Base-by-base conservation (phyloP, 1,140 invertebrate species). In the Dendrolimus punctatus region DNA sequence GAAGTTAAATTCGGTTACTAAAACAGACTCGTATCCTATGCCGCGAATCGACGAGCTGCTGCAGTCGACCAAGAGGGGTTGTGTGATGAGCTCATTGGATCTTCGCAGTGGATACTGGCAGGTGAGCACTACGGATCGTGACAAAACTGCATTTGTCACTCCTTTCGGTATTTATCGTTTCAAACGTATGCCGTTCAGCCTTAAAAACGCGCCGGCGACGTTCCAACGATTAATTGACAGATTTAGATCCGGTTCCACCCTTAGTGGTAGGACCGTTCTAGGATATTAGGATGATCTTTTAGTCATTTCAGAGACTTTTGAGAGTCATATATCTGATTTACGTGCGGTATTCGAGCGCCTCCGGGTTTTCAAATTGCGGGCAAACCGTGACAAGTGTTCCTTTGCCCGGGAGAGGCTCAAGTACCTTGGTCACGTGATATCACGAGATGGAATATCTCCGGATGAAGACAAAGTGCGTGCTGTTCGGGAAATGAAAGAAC, bases 1-100 rank as follows among this genome's bases (percentile, higher is more conserved):
- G n/a, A 47, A 45, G 8, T 10, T 60, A 4, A 60, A 60, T 40
- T 43, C 49, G 2, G 58, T 56, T 8, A 60, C 58, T 8, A 52
- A 56, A 10, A 40, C 40, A 2, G 54, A 60, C 46, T 8, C 38
- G 8, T 91, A 87, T 66, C 89, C 89, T 0, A 56, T 91, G 5
- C 90, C 89, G 2, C 63, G 76, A 6, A 88, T 91, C 5, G 80
- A 87, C 39, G 79, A 89, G 6, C 62, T 76, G 2, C 53, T 91
- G 36, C 62, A 84, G 48, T 39, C 46, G 1, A 55, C 89, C 36
- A 67, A 65, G 7, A 62, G 66, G 5, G 55, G 63, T 6, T 60
- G 62, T 39, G 80, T 66, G 39, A 88, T 89, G 57, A 69, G 71
- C 5, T 76, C 76, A 0, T 48, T 90, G 9, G 89, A 90, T 70